These are phyloP conservation scores for Passer montanus DNA, from an alignment of 2,113 vertebrate genomes.

Conservation along the genomic window DNA sequence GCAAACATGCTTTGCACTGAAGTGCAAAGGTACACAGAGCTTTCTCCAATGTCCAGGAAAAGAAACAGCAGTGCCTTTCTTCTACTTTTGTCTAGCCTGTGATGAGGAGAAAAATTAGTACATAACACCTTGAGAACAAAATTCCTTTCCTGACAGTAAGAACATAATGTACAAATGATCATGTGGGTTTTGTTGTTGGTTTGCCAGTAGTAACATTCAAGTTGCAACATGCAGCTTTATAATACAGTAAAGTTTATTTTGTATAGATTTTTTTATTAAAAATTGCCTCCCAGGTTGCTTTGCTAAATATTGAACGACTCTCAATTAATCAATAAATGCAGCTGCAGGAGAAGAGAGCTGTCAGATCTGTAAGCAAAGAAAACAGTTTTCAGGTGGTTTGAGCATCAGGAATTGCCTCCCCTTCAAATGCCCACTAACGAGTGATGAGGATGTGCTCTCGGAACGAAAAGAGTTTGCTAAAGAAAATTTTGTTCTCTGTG, in stretches of 20 bases:
- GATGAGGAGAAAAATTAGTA: background rate
- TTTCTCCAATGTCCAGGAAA: background rate
- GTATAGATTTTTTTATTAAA: background rate
- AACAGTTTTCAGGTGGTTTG: background rate
- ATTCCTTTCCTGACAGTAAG: background rate
- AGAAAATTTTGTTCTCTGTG: background rate
- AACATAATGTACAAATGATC: background rate
- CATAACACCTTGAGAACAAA: background rate
- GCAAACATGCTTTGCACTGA: background rate
- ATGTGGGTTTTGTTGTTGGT: background rate
- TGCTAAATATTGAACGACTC: background rate
- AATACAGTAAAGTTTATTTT: background rate
- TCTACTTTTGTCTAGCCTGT: background rate
- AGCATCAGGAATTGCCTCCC: background rate
- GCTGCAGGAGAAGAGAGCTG: background rate
- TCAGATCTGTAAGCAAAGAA: background rate
- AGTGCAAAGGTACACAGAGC: background rate
- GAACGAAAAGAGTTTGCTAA: background rate
- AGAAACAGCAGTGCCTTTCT: background rate
- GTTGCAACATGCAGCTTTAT: background rate
- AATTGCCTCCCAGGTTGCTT: background rate
- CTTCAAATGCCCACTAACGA: background rate
- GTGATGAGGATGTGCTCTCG: background rate
- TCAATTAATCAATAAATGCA: background rate
- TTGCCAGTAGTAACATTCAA: background rate